phyloP scores from a whole-genome alignment of 1,140 invertebrate species.

The Ericerus pela region DNA sequence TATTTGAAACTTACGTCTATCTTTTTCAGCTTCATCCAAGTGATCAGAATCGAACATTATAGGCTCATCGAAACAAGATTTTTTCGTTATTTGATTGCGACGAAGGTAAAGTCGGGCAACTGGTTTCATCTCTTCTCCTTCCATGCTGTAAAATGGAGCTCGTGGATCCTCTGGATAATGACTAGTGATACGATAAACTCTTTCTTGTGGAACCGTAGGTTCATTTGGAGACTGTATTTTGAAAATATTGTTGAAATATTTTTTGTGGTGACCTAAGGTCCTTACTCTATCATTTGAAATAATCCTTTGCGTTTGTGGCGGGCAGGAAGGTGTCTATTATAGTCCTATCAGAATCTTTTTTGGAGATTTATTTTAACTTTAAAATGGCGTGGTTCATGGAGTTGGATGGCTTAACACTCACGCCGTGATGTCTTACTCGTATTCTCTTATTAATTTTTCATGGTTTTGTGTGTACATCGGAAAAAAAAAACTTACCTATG shows the following conservation, averaged over 20 bases:
- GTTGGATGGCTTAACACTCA: too few relatives aligned
- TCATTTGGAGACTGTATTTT: constrained; percentile 56
- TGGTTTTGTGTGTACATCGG: too few relatives aligned
- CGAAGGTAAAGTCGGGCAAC: constrained; percentile 16
- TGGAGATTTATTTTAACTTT: too few relatives aligned
- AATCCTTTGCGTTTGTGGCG: not conserved
- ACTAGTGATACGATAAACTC: constrained; percentile 75
- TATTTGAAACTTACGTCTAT: too few relatives aligned
- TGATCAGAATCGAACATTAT: constrained; percentile 18
- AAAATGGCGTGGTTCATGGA: too few relatives aligned
- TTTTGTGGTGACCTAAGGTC: not conserved
- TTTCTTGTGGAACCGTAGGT: constrained; percentile 70
- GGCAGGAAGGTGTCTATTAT: too few relatives aligned
- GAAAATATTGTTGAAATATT: not conserved
- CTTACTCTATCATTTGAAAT: not conserved
- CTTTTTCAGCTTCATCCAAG: constrained; percentile 56
- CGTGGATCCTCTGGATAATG: constrained; percentile 71
- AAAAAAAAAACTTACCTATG: too few relatives aligned
- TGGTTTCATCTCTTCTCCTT: constrained; percentile 45
- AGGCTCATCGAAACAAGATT: constrained; percentile 14
- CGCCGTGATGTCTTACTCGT: too few relatives aligned
- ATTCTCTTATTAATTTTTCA: too few relatives aligned
- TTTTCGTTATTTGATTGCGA: constrained; percentile 15
- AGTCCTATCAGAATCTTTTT: too few relatives aligned
- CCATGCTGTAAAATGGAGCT: constrained; percentile 79